Percentiles rank a stretch among this genome's conserved stretches.
Conservation (phyloP, 2,797 vertebrate species). For the Lepilemur septentrionalis region DNA sequence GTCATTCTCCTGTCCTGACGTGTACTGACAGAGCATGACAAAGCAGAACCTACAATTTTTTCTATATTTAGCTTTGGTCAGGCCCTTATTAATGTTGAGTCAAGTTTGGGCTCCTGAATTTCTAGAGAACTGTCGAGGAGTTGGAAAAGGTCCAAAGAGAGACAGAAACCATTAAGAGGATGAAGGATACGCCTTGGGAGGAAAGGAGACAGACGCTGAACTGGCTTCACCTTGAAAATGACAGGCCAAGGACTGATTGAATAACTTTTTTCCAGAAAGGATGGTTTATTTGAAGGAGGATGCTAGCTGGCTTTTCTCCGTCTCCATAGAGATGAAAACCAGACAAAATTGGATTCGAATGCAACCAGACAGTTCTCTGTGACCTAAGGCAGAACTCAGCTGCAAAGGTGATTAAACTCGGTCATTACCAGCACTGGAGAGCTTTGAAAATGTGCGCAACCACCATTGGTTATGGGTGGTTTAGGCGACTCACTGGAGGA, state of each 20-base stretch:
- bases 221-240: constrained; percentile 10
- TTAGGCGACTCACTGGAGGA: neutral
- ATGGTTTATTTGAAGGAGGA: constrained; percentile 39
- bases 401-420: constrained; percentile 42
- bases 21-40: neutral
- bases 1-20: neutral
- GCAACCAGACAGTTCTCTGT: constrained; percentile 17
- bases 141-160: constrained; percentile 44
- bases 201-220: neutral
- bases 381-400: constrained; percentile 43
- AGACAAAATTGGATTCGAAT: constrained; percentile 59
- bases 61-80: constrained; percentile 49
- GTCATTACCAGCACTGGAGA: neutral
- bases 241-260: constrained; percentile 36
- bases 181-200: neutral
- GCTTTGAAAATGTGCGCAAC: constrained; percentile 6
- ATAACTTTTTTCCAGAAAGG: constrained; percentile 34
- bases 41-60: constrained; percentile 21
- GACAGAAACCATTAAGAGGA: neutral
- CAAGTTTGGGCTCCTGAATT: constrained; percentile 47
- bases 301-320: constrained; percentile 38
- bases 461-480: neutral
- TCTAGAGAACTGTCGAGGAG: neutral
- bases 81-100: neutral
- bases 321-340: constrained; percentile 52